Evolutionary conservation across 2,888 invertebrate species (phyloP), one percentile per base, ranked within the genome.

Genomic region (Taenaris catops): DNA sequence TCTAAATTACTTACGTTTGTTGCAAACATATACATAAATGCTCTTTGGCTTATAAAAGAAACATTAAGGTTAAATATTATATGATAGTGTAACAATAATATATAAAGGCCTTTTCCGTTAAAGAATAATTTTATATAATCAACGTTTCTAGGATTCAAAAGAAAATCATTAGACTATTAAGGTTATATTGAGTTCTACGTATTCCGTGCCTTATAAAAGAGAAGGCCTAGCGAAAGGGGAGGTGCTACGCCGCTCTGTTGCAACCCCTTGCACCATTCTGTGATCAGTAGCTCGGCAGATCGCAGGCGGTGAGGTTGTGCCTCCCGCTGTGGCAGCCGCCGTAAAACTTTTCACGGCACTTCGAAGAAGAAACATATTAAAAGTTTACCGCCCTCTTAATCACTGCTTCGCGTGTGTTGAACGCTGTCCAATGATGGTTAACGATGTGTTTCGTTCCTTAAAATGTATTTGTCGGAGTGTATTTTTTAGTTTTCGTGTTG

Each of bases 291-390:
- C 63, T 63, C 56, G 47, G 48, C 44, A 59, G 59, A 51, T 58
- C 51, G 48, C 55, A 55, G 26, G 41, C 46, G 39, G 39, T 46
- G 40, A 51, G 68, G 81, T 62, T 63, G 78, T 50, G 63, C 53
- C 53, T 52, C 17, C 20, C 46, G 37, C 36, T 9, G n/a, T 16
- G 27, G 38, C 38, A 55, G 52, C 44, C 46, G 51, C 52, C 59
- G 59, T 52, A 54, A 81, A 84, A 84, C 84, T 84, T 84, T 84
- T 83, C 70, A 70, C 84, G 84, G 70, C 53, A 65, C 63, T 65
- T 67, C 68, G 66, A 58, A 58, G 69, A 72, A 66, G 63, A 66
- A 72, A 55, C 51, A 52, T 49, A 63, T 62, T 56, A 46, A 48
- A 61, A 67, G 63, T 64, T 65, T 58, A 63, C 53, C 62, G 58